Evolutionary conservation across 2,888 invertebrate species (phyloP).

Genomic region (Aphidius colemani): DNA sequence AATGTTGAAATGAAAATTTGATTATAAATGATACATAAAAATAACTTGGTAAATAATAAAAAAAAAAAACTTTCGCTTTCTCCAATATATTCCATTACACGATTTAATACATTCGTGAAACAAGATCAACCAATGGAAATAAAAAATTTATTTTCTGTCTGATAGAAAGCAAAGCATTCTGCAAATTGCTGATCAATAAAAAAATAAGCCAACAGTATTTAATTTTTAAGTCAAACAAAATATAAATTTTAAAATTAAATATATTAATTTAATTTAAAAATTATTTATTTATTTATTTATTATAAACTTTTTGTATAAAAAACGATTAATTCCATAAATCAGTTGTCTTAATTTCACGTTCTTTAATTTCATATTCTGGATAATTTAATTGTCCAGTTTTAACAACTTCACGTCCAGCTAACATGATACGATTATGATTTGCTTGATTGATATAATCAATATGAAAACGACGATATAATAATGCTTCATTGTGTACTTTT

Average conservation of each 20-base stretch:
- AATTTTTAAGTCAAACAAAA: not conserved
- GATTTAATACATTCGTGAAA: slow-evolving; percentile 29
- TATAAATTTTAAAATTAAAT: not conserved
- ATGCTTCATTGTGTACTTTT: slow-evolving; percentile 40
- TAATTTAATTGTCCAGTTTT: slow-evolving; percentile 37
- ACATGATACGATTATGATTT: slow-evolving; percentile 42
- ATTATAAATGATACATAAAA: no score
- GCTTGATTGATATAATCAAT: slow-evolving; percentile 42
- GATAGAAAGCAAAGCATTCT: slow-evolving; percentile 29
- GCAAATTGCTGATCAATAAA: no score
- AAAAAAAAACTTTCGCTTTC: slow-evolving; percentile 37
- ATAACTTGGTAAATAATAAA: no score
- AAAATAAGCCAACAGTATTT: no score
- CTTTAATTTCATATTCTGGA: slow-evolving; percentile 16
- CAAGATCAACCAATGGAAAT: slow-evolving; percentile 23
- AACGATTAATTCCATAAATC: slow-evolving; percentile 27
- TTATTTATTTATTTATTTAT: not conserved
- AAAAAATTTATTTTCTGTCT: slow-evolving; percentile 23
- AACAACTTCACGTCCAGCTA: slow-evolving; percentile 40
- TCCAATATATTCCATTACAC: slow-evolving; percentile 37
- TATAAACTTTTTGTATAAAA: no score
- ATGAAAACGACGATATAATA: slow-evolving; percentile 44
- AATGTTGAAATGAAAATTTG: no score
- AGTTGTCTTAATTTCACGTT: slow-evolving; percentile 30
- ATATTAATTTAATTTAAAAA: not conserved